Evolutionary conservation across 1,140 invertebrate species (phyloP).

Genomic region (Drosophila nebulosa): DNA sequence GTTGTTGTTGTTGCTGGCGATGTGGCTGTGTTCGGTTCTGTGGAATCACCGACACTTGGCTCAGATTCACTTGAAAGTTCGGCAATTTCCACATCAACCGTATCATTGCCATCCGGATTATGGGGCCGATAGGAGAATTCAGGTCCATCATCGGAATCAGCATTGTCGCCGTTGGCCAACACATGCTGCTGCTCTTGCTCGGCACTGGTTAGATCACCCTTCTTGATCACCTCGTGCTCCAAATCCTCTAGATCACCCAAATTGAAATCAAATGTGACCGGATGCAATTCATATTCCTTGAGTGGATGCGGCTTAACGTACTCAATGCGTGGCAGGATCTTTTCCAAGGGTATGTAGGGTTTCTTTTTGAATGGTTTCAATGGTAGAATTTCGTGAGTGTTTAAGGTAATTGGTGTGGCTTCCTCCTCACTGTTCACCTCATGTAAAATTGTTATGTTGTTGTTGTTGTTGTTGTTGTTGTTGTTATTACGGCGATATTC

Average conservation of each 20-base stretch:
- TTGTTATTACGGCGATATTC: slow-evolving; percentile 20
- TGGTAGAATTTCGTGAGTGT: slow-evolving; percentile 67
- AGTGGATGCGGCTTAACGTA: slow-evolving; percentile 64
- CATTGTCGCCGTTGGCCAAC: slow-evolving; percentile 16
- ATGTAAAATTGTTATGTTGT: slow-evolving; percentile 72
- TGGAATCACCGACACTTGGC: slow-evolving; percentile 21
- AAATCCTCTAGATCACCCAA: slow-evolving; percentile 75
- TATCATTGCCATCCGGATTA: slow-evolving; percentile 52
- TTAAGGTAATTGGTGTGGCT: slow-evolving; percentile 53
- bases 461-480: slow-evolving; percentile 60
- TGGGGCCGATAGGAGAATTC: slow-evolving; percentile 46
- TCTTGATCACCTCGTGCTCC: slow-evolving; percentile 69
- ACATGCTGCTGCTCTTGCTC: slow-evolving; percentile 57
- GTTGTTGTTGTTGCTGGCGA: slow-evolving; percentile 18
- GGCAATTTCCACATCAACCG: slow-evolving; percentile 54
- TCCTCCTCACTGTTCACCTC: slow-evolving; percentile 52
- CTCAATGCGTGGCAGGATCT: slow-evolving; percentile 51
- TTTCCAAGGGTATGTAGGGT: slow-evolving; percentile 64
- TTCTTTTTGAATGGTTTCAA: slow-evolving; percentile 71
- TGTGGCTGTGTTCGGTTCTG: slow-evolving; percentile 30
- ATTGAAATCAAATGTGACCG: slow-evolving; percentile 77
- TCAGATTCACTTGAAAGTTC: slow-evolving; percentile 24
- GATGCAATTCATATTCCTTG: slow-evolving; percentile 71
- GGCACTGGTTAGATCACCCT: slow-evolving; percentile 56
- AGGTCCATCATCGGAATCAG: neutral